Conservation (phyloP, 2,797 vertebrate species). For the Adrianichthys oophorus region DNA sequence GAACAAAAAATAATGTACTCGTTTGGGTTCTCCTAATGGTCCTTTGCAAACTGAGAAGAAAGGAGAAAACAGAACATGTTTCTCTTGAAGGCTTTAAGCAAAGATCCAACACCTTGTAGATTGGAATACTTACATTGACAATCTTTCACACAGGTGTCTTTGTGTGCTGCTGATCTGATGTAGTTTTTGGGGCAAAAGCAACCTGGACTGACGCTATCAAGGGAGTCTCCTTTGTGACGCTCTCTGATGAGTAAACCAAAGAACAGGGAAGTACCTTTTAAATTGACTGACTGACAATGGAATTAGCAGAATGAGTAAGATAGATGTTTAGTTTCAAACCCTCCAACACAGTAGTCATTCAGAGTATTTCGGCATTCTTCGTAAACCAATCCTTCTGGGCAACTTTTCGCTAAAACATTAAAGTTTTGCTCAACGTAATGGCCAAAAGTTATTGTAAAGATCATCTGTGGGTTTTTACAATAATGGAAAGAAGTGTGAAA, state of each 20-base stretch:
- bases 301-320: constrained; percentile 3
- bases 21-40: constrained; percentile 57
- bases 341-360: constrained; percentile 62
- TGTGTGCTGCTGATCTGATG: constrained; percentile 54
- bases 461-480: background rate
- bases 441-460: background rate
- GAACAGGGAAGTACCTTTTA: too few relatives aligned
- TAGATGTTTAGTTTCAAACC: constrained; percentile 50
- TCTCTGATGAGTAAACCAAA: background rate
- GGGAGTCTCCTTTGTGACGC: background rate
- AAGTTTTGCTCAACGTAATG: too few relatives aligned
- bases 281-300: too few relatives aligned
- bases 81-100: fast-evolving
- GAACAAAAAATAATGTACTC: constrained; percentile 24
- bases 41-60: constrained; percentile 67
- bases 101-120: background rate
- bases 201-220: constrained; percentile 32
- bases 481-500: background rate
- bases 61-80: background rate
- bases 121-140: constrained; percentile 64
- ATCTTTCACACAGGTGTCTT: constrained; percentile 51
- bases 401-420: constrained; percentile 51
- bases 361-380: constrained; percentile 48
- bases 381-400: constrained; percentile 58
- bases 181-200: constrained; percentile 68